Conservation (phyloP, 2,113 vertebrate genomes). For the Salminus brasiliensis region DNA sequence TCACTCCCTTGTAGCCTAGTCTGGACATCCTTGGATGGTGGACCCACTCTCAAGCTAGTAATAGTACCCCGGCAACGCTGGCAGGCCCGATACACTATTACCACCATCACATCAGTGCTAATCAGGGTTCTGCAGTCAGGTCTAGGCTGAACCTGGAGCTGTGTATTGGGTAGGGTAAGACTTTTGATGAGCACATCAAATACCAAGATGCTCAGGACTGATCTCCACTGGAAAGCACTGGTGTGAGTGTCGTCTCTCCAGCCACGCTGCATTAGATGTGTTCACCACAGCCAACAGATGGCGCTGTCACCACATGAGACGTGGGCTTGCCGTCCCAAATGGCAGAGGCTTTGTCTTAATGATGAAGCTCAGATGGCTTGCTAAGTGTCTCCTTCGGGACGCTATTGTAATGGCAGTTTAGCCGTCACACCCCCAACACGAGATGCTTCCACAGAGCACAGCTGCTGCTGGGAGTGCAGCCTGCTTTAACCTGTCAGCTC, state of each 20-base stretch:
- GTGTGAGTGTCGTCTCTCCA: not conserved
- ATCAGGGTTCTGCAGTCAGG: no score
- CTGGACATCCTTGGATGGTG: no score
- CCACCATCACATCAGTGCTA: no score
- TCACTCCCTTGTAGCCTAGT: no score
- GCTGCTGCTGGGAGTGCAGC: slow-evolving; percentile 67
- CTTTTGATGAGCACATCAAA: no score
- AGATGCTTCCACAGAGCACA: slow-evolving; percentile 71
- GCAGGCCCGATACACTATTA: no score
- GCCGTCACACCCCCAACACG: slow-evolving; percentile 65
- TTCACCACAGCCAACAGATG: slow-evolving; percentile 70
- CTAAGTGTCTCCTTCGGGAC: slow-evolving; percentile 73
- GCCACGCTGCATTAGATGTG: not conserved
- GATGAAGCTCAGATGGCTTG: slow-evolving; percentile 66
- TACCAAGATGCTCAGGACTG: no score
- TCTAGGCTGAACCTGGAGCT: no score
- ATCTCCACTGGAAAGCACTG: not conserved
- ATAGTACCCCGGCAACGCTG: no score
- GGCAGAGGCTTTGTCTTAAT: slow-evolving; percentile 64
- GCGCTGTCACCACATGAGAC: slow-evolving; percentile 62
- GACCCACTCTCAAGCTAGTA: no score
- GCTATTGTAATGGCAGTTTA: slow-evolving; percentile 72
- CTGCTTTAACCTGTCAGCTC: slow-evolving; percentile 56
- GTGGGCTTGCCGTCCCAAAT: slow-evolving; percentile 32
- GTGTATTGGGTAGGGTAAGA: no score